These are phyloP conservation scores for Ichneumoninae sp. DNA, from an alignment of 2,888 invertebrate species.

Conservation along the genomic window DNA sequence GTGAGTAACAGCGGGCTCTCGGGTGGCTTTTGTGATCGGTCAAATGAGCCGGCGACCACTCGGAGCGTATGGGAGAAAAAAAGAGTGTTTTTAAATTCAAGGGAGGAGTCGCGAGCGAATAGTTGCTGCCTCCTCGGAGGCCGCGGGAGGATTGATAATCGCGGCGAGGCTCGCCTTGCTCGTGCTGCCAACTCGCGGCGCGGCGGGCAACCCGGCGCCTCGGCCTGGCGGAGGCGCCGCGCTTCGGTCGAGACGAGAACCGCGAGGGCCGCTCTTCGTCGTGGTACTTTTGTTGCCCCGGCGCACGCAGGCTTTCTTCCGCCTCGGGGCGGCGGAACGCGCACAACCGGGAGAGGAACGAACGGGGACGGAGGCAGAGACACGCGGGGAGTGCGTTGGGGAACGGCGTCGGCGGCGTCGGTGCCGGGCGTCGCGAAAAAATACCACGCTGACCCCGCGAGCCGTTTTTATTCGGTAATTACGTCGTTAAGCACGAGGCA, in stretches of 20 bases:
- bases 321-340: conserved; percentile 62
- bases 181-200: conserved; percentile 82
- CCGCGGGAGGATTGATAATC: conserved; percentile 54
- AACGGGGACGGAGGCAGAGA: conserved; percentile 5
- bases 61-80: not conserved
- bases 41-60: conserved; percentile 2
- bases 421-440: conserved; percentile 62
- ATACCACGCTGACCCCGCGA: conserved; percentile 55
- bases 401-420: conserved; percentile 21
- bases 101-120: conserved; percentile 14
- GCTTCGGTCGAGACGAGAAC: conserved; percentile 59
- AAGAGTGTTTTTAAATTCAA: not conserved
- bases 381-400: conserved; percentile 44
- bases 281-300: conserved; percentile 13
- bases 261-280: conserved; percentile 54
- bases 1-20: conserved; percentile 12
- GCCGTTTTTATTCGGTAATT: conserved; percentile 80
- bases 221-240: conserved; percentile 68
- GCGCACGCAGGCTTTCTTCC: conserved; percentile 51
- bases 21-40: conserved; percentile 6
- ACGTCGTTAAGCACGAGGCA: conserved; percentile 82
- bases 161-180: conserved; percentile 75
- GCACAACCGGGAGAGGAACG: conserved; percentile 36
- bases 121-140: conserved; percentile 40
- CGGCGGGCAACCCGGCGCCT: conserved; percentile 60